Base-by-base conservation (phyloP, 2,888 invertebrate species). In the Caenorhabditis sp. region DNA sequence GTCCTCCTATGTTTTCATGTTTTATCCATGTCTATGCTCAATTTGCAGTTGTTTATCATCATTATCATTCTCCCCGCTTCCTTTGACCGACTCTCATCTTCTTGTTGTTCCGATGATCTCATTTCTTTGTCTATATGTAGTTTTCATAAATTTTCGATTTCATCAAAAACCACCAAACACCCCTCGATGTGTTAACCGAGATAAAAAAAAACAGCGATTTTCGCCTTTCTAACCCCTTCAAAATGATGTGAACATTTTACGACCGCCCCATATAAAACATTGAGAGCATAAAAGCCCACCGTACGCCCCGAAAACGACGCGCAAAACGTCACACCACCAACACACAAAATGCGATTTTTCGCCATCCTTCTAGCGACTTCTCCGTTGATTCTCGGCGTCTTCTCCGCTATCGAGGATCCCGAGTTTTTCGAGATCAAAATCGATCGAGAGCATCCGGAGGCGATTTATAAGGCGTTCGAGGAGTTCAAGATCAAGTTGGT, bases 371-470 rank as follows among this genome's bases (percentile, higher is more conserved):
- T 70, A 26, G 14, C 26, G 12, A 16, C 31, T 44, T 19, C 51
- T 4, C 51, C 51, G 1, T 51, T 38, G 4, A 26, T 63, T 73
- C n/a, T 61, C n/a, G 24, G 47, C 19, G 49, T 35, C 12, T 28
- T 49, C 31, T 49, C 64, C 0, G 22, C 19, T 16, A 16, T 66
- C 16, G 38, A 28, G 38, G 38, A 54, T 1, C 68, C 69, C 22
- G 47, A 35, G 19, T 69, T 77, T 31, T 77, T 77, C 54, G 76
- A 77, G 5, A 69, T 77, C 24, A 49, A 61, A 14, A 35, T 69
- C 16, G 61, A 77, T 69, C 31, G 76, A n/a, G 61, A 77, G n/a
- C 69, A 77, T 69, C 76, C 76, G 22, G 76, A 77, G 28, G 47
- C 59, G 51, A 26, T 77, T 28, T 77, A 69, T 58, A 77, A 77